These are phyloP conservation scores for Temnothorax curvispinosus DNA, from an alignment of 1,140 invertebrate genomes.

Conservation along the genomic window DNA sequence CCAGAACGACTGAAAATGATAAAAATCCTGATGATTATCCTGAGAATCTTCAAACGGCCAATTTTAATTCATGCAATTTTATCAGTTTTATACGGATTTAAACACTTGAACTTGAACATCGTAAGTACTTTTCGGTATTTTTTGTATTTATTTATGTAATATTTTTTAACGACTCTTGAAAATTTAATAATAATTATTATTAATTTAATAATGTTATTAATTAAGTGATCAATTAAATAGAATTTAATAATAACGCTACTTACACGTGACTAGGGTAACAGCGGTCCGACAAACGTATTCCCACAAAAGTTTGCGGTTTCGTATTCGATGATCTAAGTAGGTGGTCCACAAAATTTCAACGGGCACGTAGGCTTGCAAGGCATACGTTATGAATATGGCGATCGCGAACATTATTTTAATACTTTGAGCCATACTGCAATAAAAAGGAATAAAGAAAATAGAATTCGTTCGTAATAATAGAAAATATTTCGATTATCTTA, in stretches of 20 bases:
- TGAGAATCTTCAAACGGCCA: not conserved
- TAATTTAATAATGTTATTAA: not conserved
- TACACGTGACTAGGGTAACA: conserved; percentile 91
- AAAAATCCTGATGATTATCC: conserved; percentile 49
- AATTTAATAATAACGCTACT: conserved; percentile 80
- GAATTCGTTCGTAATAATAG: conserved; percentile 27
- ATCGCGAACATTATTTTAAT: conserved; percentile 95
- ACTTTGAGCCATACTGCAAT: conserved; percentile 90
- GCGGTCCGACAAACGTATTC: conserved; percentile 89
- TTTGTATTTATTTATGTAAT: not conserved
- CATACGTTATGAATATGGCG: conserved; percentile 96
- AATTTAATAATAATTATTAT: not conserved
- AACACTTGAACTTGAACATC: not conserved
- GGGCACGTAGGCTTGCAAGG: conserved; percentile 97
- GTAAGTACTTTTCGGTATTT: not conserved
- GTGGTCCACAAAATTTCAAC: conserved; percentile 95
- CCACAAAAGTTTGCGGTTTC: conserved; percentile 84
- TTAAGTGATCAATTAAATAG: not conserved
- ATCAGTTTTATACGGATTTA: not conserved
- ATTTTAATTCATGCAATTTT: conserved; percentile 41
- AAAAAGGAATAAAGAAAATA: conserved; percentile 47
- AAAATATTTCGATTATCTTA: not conserved
- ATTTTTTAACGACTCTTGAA: not conserved
- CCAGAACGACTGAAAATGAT: conserved; percentile 89
- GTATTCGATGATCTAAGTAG: conserved; percentile 87